phyloP scores from a whole-genome alignment of 2,113 vertebrate species.

The Beaufortia kweichowensis region DNA sequence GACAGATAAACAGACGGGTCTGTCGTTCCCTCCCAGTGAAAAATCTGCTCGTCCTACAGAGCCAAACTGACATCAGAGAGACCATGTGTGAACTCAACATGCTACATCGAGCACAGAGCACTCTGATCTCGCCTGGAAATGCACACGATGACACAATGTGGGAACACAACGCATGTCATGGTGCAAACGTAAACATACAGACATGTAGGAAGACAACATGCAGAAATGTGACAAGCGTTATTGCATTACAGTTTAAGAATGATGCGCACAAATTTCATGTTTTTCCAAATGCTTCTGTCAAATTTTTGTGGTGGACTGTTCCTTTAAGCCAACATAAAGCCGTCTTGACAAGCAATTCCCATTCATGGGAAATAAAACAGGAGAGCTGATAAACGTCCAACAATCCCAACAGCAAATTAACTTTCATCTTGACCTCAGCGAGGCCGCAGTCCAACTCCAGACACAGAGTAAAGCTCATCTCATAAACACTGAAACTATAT shows the following conservation, averaged over 20 bases:
- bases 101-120: constrained; percentile 41
- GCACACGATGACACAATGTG: constrained; percentile 40
- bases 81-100: constrained; percentile 51
- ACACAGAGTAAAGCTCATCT: constrained; percentile 11
- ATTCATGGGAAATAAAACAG: not conserved
- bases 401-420: not conserved
- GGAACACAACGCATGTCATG: constrained; percentile 34
- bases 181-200: constrained; percentile 12
- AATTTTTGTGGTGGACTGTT: too few relatives aligned
- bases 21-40: constrained; percentile 62
- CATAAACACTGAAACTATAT: constrained; percentile 32
- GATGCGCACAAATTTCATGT: too few relatives aligned
- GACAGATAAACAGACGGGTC: constrained; percentile 64
- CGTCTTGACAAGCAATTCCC: not conserved
- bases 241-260: too few relatives aligned
- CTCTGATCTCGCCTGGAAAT: constrained; percentile 34
- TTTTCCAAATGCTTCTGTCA: too few relatives aligned
- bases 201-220: too few relatives aligned
- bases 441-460: not conserved
- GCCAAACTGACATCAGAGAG: constrained; percentile 68
- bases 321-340: too few relatives aligned
- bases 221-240: constrained; percentile 7
- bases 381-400: not conserved
- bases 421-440: not conserved
- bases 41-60: constrained; percentile 63